phyloP scores from a whole-genome alignment of 2,888 invertebrate genomes.

The Patella pellucida region DNA sequence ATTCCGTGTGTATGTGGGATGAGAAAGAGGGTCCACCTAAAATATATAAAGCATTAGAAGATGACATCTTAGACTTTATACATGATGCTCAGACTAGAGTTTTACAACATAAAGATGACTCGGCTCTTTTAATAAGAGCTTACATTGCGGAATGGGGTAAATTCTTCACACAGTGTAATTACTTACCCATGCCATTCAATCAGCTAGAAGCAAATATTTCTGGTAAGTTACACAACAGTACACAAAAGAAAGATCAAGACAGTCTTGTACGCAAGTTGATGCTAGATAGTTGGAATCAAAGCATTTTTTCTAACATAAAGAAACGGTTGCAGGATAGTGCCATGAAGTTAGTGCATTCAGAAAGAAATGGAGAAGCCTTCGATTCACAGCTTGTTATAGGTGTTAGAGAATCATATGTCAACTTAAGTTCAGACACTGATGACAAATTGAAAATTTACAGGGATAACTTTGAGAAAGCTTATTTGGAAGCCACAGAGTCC shows the following conservation, averaged over 20 bases:
- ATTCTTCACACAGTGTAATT: conserved; percentile 97
- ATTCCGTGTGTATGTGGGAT: conserved; percentile 97
- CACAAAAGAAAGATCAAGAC: conserved; percentile 77
- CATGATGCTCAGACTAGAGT: conserved; percentile 92
- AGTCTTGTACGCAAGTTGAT: conserved; percentile 92
- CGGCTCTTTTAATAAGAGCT: conserved; percentile 88
- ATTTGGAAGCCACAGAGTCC: conserved; percentile 92
- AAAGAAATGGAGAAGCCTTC: conserved; percentile 97
- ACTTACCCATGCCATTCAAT: conserved; percentile 94
- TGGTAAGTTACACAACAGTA: conserved; percentile 77
- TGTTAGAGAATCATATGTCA: conserved; percentile 97
- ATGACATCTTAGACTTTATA: conserved; percentile 94
- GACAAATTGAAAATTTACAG: conserved; percentile 96
- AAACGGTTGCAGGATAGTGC: conserved; percentile 84
- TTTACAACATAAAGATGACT: conserved; percentile 91
- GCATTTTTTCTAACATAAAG: conserved; percentile 96
- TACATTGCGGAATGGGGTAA: conserved; percentile 99
- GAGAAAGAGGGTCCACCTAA: conserved; percentile 89
- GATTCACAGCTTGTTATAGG: conserved; percentile 98
- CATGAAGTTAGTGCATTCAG: conserved; percentile 96
- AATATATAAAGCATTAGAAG: conserved; percentile 88
- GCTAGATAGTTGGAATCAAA: conserved; percentile 98
- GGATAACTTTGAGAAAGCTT: conserved; percentile 95
- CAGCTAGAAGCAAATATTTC: conserved; percentile 90
- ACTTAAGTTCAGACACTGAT: conserved; percentile 91